phyloP scores from a whole-genome alignment of 2,797 vertebrate genomes.

The Prionace glauca region DNA sequence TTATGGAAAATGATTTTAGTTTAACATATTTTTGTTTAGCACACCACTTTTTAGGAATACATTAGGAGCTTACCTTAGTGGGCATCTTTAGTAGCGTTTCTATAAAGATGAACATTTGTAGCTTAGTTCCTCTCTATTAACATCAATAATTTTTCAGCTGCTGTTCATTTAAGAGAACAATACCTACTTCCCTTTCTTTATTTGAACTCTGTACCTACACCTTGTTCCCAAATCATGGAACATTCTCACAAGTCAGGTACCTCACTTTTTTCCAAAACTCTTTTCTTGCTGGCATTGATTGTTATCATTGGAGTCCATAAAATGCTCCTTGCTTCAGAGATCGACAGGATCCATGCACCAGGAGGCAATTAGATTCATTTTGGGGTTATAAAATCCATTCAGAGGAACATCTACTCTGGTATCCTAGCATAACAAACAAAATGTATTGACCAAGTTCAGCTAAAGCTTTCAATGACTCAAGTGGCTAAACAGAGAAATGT shows the following conservation, averaged over 20 bases:
- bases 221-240: background rate
- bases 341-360: background rate
- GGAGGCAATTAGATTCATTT: background rate
- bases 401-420: background rate
- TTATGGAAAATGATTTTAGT: too few relatives aligned
- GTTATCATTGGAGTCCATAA: background rate
- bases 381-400: background rate
- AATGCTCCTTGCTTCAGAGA: too few relatives aligned
- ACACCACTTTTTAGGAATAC: too few relatives aligned
- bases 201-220: background rate
- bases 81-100: too few relatives aligned
- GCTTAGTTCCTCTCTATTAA: too few relatives aligned
- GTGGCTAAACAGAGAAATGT: background rate
- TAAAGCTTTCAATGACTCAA: background rate
- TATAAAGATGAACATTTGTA: too few relatives aligned
- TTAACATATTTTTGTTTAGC: too few relatives aligned
- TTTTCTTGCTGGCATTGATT: background rate
- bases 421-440: background rate
- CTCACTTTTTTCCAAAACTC: background rate
- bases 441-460: background rate
- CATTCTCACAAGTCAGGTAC: background rate
- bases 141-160: too few relatives aligned
- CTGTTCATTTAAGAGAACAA: too few relatives aligned
- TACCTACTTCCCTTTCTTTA: too few relatives aligned
- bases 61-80: too few relatives aligned